Percentiles rank a stretch among this genome's conserved stretches.
phyloP scores from a whole-genome alignment of 2,113 vertebrate genomes.

The Panthera leo region DNA sequence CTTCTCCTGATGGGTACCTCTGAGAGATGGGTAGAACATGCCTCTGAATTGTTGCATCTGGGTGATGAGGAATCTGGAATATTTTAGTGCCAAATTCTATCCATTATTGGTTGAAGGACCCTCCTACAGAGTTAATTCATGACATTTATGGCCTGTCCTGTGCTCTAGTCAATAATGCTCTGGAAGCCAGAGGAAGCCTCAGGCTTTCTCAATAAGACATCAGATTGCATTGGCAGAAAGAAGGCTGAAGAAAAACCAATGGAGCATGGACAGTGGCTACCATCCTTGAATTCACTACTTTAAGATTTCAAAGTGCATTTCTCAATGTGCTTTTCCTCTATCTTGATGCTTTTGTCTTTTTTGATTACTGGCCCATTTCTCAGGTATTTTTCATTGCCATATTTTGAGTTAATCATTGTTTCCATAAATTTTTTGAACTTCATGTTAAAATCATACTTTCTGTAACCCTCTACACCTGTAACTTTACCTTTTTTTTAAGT shows the following conservation, averaged over 20 bases:
- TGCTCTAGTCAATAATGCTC: neutral
- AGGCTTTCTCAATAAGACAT: neutral
- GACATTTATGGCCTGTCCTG: neutral
- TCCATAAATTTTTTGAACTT: neutral
- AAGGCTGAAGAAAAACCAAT: neutral
- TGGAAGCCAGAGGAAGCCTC: neutral
- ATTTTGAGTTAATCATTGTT: constrained; percentile 18
- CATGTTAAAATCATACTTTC: neutral
- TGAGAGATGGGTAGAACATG: neutral
- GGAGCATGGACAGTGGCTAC: neutral
- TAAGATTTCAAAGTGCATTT: constrained; percentile 21
- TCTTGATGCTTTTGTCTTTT: neutral
- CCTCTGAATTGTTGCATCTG: neutral
- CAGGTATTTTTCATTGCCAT: neutral
- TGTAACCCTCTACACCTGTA: neutral
- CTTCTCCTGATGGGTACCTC: neutral
- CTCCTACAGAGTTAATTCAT: neutral
- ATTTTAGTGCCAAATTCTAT: neutral
- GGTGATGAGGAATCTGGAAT: neutral
- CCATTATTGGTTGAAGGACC: neutral
- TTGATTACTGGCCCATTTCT: neutral
- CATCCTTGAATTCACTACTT: neutral
- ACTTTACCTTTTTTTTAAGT: neutral
- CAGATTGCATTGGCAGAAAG: neutral
- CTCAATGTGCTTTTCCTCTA: neutral